Percentiles rank a stretch among this genome's conserved stretches.
Conservation (phyloP, 2,797 vertebrate species). For the Poeciliopsis gracilis region DNA sequence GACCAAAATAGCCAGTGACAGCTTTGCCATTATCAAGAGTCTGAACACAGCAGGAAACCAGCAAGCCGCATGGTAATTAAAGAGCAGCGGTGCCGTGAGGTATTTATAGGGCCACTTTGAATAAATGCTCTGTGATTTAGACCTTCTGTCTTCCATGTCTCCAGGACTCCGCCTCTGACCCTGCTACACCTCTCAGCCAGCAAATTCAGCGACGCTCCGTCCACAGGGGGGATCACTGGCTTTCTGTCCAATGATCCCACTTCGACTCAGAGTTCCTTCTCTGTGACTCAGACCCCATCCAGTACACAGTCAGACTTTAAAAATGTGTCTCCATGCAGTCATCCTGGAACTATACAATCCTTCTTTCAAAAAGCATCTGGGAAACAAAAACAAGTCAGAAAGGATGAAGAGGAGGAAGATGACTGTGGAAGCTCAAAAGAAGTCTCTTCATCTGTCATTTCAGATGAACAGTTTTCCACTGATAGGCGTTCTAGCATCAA, state of each 20-base stretch:
- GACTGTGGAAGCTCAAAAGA: not conserved
- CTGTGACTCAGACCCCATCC: slow-evolving; percentile 18
- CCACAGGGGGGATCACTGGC: slow-evolving; percentile 81
- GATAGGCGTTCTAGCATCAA: slow-evolving; percentile 23
- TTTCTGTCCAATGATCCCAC: slow-evolving; percentile 84
- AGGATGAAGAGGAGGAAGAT: slow-evolving; percentile 16
- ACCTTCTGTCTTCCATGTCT: slow-evolving; percentile 2
- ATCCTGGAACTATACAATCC: slow-evolving; percentile 81
- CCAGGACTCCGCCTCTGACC: slow-evolving; percentile 76
- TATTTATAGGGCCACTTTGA: not conserved
- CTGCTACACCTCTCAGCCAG: slow-evolving; percentile 83
- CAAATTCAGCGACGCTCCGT: slow-evolving; percentile 85
- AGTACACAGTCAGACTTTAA: slow-evolving; percentile 32
- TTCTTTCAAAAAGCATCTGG: slow-evolving; percentile 88
- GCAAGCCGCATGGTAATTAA: slow-evolving; percentile 88
- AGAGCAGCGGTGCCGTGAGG: not conserved
- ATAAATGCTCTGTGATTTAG: slow-evolving; percentile 16
- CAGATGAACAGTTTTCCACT: slow-evolving; percentile 12
- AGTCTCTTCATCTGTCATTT: not conserved
- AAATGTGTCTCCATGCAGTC: slow-evolving; percentile 70
- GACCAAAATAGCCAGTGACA: slow-evolving; percentile 86
- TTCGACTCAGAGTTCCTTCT: slow-evolving; percentile 62
- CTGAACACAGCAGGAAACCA: slow-evolving; percentile 88
- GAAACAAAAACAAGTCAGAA: slow-evolving; percentile 70
- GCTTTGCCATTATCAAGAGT: slow-evolving; percentile 88